phyloP scores from a whole-genome alignment of 2,797 vertebrate genomes.

The Coluber constrictor region DNA sequence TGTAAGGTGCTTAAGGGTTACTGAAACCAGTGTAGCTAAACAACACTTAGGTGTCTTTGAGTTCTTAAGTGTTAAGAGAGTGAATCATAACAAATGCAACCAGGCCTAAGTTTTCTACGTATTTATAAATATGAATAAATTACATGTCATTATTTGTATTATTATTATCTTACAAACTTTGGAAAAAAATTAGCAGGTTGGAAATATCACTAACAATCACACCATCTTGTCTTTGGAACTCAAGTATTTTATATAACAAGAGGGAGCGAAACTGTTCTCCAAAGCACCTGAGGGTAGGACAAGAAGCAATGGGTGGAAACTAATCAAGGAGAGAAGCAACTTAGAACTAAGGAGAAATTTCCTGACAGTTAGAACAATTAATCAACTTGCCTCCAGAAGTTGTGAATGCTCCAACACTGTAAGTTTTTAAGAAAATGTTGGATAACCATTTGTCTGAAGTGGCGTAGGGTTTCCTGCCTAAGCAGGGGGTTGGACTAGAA shows the following conservation, averaged over 20 bases:
- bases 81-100: background rate
- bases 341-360: no score
- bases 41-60: background rate
- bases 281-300: no score
- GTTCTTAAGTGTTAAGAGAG: background rate
- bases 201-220: background rate
- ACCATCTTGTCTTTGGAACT: background rate
- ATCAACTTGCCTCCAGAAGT: no score
- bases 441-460: no score
- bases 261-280: no score
- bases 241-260: background rate
- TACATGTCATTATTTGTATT: background rate
- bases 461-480: no score
- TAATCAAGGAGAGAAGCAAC: no score
- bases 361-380: no score
- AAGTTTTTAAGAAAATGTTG: no score
- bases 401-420: no score
- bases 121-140: background rate
- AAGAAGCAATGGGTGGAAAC: no score
- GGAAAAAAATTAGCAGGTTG: background rate
- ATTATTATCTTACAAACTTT: background rate
- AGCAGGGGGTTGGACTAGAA: no score
- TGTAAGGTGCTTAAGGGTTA: background rate
- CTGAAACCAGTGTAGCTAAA: background rate
- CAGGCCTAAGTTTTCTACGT: background rate